phyloP scores from a whole-genome alignment of 2,797 vertebrate genomes.

The Danio kyathit region DNA sequence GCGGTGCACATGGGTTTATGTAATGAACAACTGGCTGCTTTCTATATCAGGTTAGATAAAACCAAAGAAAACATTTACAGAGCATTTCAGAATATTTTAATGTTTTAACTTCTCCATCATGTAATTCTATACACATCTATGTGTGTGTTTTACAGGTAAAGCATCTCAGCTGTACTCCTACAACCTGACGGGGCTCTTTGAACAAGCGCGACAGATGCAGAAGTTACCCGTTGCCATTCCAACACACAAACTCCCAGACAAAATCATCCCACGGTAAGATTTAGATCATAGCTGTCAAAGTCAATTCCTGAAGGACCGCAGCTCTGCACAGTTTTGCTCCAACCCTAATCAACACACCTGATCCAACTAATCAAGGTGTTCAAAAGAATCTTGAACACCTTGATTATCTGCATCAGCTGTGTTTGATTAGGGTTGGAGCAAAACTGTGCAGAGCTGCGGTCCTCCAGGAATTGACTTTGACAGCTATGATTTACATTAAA shows the following conservation, averaged over 20 bases:
- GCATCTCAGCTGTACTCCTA: constrained; percentile 97
- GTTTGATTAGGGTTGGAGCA: too few relatives aligned
- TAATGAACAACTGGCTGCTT: constrained; percentile 96
- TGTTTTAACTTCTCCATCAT: not conserved
- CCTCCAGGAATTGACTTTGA: too few relatives aligned
- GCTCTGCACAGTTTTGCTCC: too few relatives aligned
- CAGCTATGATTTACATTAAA: not conserved
- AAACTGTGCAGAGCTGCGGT: too few relatives aligned
- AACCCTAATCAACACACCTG: too few relatives aligned
- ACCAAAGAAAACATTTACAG: not conserved
- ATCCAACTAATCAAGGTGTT: too few relatives aligned
- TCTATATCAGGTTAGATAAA: constrained; percentile 92
- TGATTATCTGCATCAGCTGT: too few relatives aligned
- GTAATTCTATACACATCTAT: not conserved
- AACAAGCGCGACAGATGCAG: constrained; percentile 95
- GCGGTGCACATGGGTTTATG: constrained; percentile 95
- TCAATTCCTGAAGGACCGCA: too few relatives aligned
- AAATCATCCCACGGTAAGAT: constrained; percentile 89
- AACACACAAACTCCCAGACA: constrained; percentile 94
- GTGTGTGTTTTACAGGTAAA: constrained; percentile 85
- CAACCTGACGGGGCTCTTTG: constrained; percentile 91
- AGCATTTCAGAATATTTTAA: not conserved
- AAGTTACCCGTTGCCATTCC: constrained; percentile 96
- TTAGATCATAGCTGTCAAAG: not conserved
- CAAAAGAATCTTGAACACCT: too few relatives aligned